A percentile compares a stretch with the other conserved stretches of the same genome.
Evolutionary conservation across 2,113 vertebrate genomes (phyloP).

Genomic region (Drymodes brunneopygia): DNA sequence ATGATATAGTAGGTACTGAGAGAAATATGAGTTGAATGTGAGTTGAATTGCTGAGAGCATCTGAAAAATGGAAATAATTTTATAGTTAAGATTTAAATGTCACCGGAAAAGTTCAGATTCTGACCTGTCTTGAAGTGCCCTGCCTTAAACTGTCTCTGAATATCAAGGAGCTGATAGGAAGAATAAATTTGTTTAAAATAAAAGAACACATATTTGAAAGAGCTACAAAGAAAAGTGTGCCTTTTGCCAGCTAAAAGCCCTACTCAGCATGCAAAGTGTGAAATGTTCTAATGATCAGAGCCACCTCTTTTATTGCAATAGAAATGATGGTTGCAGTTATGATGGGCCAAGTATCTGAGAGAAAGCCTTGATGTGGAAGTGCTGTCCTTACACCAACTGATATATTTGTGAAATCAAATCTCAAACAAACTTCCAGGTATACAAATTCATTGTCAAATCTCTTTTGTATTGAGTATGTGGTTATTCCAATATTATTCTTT

Average conservation of each 20-base stretch:
- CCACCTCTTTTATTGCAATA: not conserved
- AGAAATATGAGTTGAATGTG: not conserved
- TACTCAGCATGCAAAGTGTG: not conserved
- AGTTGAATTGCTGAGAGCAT: not conserved
- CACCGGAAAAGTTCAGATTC: constrained; percentile 39
- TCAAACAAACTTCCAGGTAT: not conserved
- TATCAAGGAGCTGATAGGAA: not conserved
- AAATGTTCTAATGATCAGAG: not conserved
- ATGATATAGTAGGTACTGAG: not conserved
- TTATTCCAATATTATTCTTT: not conserved
- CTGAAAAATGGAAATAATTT: constrained; percentile 26
- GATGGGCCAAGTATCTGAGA: not conserved
- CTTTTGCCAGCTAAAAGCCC: not conserved
- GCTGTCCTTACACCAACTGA: not conserved
- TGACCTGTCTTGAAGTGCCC: not conserved
- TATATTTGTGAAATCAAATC: not conserved
- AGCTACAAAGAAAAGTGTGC: not conserved
- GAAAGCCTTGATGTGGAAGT: not conserved
- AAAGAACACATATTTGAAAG: not conserved
- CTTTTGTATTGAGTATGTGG: not conserved
- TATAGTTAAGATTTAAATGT: constrained; percentile 28
- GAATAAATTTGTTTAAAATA: constrained; percentile 24
- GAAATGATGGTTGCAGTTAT: not conserved
- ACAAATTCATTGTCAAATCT: not conserved
- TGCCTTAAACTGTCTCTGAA: constrained; percentile 10